These are phyloP conservation scores for Drymodes brunneopygia DNA, from an alignment of 2,113 vertebrate species.

Conservation along the genomic window DNA sequence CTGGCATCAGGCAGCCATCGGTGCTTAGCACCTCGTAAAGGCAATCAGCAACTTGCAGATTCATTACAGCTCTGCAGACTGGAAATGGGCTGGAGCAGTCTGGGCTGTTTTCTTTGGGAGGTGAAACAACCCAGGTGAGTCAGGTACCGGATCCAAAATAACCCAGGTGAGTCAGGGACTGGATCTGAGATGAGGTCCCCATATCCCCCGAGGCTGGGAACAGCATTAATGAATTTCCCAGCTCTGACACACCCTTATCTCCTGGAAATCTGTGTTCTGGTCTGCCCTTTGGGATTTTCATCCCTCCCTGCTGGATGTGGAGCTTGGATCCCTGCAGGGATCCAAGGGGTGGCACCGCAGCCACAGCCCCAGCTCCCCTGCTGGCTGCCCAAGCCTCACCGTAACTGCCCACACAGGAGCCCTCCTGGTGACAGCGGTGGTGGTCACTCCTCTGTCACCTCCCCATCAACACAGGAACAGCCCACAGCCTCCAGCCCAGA, in stretches of 20 bases:
- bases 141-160: not conserved
- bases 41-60: slow-evolving; percentile 12
- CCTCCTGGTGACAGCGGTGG: not conserved
- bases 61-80: not conserved
- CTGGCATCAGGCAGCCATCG: not conserved
- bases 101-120: not conserved
- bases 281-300: not conserved
- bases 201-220: fast-evolving
- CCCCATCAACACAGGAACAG: not conserved
- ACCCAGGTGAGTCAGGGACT: not conserved
- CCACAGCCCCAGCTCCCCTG: not conserved
- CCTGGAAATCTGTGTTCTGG: not conserved
- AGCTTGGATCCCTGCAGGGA: not conserved
- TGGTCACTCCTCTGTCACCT: not conserved
- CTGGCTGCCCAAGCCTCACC: not conserved
- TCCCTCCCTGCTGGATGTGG: not conserved
- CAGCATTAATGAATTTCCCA: not conserved
- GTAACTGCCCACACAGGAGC: not conserved
- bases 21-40: slow-evolving; percentile 9
- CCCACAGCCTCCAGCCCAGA: fast-evolving
- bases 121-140: not conserved
- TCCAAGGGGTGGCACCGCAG: not conserved
- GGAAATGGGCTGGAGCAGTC: not conserved
- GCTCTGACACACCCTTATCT: not conserved
- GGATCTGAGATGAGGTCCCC: not conserved